Evolutionary conservation across 2,113 vertebrate genomes (phyloP).

Genomic region (Brachirus orientalis): DNA sequence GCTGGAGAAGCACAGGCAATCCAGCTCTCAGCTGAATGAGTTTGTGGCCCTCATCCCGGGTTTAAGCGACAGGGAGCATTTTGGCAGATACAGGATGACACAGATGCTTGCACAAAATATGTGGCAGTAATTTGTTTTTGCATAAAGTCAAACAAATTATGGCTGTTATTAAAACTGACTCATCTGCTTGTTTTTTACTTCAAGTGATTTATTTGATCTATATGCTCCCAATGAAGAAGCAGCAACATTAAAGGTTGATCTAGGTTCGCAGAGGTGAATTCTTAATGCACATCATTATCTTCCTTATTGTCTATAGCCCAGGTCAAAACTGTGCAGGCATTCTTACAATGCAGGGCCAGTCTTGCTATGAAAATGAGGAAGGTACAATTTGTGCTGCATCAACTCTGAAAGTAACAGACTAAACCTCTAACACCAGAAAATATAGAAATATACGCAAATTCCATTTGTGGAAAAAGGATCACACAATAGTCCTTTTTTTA

Average conservation of each 20-base stretch:
- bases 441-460: neutral
- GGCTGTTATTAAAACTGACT: slow-evolving; percentile 2
- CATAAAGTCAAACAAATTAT: slow-evolving; percentile 37
- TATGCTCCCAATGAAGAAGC: neutral
- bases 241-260: neutral
- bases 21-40: slow-evolving; percentile 35
- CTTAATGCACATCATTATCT: neutral
- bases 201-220: neutral
- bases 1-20: slow-evolving; percentile 1
- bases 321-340: slow-evolving; percentile 1
- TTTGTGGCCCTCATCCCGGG: slow-evolving; percentile 34
- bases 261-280: neutral
- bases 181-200: neutral
- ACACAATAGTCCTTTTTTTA: neutral
- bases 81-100: slow-evolving; percentile 15
- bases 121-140: slow-evolving; percentile 35
- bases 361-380: neutral
- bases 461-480: neutral
- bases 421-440: neutral
- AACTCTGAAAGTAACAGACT: neutral
- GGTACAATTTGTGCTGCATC: slow-evolving; percentile 1
- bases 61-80: slow-evolving; percentile 16
- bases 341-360: slow-evolving; percentile 3
- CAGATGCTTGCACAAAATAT: slow-evolving; percentile 35
- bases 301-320: neutral